A percentile compares a stretch with the other conserved stretches of the same genome.
These are phyloP conservation scores for Nymphalis urticae DNA, from an alignment of 2,888 invertebrate genomes.

Conservation along the genomic window DNA sequence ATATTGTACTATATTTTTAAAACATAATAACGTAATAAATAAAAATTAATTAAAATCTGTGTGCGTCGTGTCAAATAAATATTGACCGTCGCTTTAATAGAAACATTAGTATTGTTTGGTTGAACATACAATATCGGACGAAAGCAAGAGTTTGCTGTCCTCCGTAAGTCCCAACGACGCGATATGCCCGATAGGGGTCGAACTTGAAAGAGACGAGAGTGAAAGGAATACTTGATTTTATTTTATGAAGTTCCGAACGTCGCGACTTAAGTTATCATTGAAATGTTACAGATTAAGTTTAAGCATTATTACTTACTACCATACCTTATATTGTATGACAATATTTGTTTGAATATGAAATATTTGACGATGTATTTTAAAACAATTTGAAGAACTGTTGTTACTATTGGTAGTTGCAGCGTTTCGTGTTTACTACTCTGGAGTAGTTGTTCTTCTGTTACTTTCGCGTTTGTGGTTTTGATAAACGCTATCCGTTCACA, in stretches of 20 bases:
- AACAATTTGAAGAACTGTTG: too few relatives aligned
- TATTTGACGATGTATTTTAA: too few relatives aligned
- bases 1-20: too few relatives aligned
- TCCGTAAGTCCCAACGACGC: constrained; percentile 65
- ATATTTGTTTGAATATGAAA: too few relatives aligned
- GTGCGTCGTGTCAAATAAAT: neutral
- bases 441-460: too few relatives aligned
- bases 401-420: too few relatives aligned
- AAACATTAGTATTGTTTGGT: constrained; percentile 1
- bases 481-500: too few relatives aligned
- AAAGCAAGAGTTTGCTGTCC: constrained; percentile 69
- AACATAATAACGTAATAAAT: too few relatives aligned
- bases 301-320: neutral
- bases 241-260: constrained; percentile 32
- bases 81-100: neutral
- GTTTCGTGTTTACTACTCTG: too few relatives aligned
- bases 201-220: constrained; percentile 66
- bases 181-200: constrained; percentile 58
- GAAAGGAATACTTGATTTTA: constrained; percentile 60
- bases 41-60: too few relatives aligned
- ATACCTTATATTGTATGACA: too few relatives aligned
- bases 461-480: too few relatives aligned
- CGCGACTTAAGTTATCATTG: neutral
- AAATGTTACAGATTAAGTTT: neutral
- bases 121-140: constrained; percentile 42